Percentiles rank a stretch among this genome's conserved stretches.
Evolutionary conservation across 2,888 invertebrate species (phyloP).

Genomic region (Zonitis immaculata): DNA sequence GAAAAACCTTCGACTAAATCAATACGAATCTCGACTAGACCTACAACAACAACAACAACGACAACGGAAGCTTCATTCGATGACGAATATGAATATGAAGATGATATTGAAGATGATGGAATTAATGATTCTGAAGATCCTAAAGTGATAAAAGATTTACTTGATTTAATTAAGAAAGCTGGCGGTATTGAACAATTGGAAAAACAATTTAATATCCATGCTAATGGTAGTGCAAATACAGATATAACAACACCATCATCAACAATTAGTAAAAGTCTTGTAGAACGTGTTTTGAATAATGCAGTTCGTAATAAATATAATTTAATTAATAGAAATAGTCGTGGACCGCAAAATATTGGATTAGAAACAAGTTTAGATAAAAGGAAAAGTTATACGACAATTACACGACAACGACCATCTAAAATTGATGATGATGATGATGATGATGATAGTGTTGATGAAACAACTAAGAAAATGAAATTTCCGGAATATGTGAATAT

Average conservation of each 20-base stretch:
- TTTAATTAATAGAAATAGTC: slow-evolving; percentile 58
- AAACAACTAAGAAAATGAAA: slow-evolving; percentile 43
- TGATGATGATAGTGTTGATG: slow-evolving; percentile 29
- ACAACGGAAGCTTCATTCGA: slow-evolving; percentile 41
- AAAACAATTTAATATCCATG: slow-evolving; percentile 63
- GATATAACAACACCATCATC: slow-evolving; percentile 58
- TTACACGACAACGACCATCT: slow-evolving; percentile 38
- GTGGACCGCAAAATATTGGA: slow-evolving; percentile 57
- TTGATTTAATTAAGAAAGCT: slow-evolving; percentile 79
- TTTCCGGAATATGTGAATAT: slow-evolving; percentile 65
- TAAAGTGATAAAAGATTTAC: slow-evolving; percentile 74
- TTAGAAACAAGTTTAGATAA: slow-evolving; percentile 43
- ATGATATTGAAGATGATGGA: slow-evolving; percentile 46
- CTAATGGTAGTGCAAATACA: slow-evolving; percentile 49
- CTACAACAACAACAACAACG: slow-evolving; percentile 46
- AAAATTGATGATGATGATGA: slow-evolving; percentile 26
- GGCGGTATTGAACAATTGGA: slow-evolving; percentile 84
- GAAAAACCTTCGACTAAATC: slow-evolving; percentile 52
- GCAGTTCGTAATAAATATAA: slow-evolving; percentile 42
- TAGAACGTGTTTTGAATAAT: slow-evolving; percentile 64
- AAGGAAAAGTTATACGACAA: slow-evolving; percentile 45
- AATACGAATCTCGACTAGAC: slow-evolving; percentile 48
- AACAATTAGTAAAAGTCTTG: slow-evolving; percentile 68
- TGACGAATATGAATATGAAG: slow-evolving; percentile 53
- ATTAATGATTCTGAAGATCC: slow-evolving; percentile 60